Percentiles rank a stretch among this genome's conserved stretches.
phyloP scores from a whole-genome alignment of 1,140 invertebrate genomes.

The Macrosteles quadrilineatus region DNA sequence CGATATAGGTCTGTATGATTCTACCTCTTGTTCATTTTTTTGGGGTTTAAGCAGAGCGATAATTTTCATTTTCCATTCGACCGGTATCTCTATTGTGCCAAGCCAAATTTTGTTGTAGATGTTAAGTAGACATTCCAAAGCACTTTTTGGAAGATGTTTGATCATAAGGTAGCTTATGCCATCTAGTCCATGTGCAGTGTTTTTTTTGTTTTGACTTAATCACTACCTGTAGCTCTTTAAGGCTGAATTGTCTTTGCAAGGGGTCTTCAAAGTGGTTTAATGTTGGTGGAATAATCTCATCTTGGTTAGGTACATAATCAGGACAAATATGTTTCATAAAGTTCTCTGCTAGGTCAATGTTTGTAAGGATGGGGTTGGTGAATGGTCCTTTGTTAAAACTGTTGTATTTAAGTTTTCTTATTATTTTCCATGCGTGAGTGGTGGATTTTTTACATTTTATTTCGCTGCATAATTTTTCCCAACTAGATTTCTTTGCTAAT shows the following conservation, averaged over 20 bases:
- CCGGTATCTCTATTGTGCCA: background rate
- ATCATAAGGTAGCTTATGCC: constrained; percentile 3
- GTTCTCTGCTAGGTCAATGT: background rate
- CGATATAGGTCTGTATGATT: constrained; percentile 16
- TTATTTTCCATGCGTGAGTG: background rate
- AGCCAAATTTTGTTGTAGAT: background rate
- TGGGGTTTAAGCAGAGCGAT: background rate
- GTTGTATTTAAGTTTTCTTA: background rate
- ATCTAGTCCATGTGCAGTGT: background rate
- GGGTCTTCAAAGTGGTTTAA: background rate
- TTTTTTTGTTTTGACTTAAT: constrained; percentile 2
- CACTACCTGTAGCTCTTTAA: background rate
- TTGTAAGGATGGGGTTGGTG: background rate
- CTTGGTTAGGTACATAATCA: constrained; percentile 10
- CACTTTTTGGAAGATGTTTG: background rate
- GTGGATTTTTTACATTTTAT: background rate
- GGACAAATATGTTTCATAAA: constrained; percentile 6
- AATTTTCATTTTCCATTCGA: background rate
- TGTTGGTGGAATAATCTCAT: background rate
- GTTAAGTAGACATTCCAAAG: background rate
- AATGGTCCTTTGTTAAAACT: background rate
- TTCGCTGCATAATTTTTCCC: background rate
- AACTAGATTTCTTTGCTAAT: background rate
- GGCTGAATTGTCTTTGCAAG: background rate
- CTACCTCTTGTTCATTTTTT: background rate